phyloP scores from a whole-genome alignment of 2,797 vertebrate species.

The Pachyuromys duprasi region DNA sequence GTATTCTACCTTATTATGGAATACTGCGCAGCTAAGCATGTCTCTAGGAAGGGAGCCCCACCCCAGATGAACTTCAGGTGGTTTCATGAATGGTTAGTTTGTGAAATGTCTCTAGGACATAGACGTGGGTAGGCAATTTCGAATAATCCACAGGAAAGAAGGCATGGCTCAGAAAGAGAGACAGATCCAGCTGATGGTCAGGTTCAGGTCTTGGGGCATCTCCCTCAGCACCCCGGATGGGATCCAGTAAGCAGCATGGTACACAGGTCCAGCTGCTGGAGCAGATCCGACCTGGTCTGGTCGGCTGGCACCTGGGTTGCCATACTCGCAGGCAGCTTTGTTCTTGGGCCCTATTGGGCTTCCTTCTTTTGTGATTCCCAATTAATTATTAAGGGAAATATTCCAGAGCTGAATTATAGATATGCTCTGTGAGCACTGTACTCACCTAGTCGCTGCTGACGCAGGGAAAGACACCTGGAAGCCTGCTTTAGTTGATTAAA shows the following conservation, averaged over 20 bases:
- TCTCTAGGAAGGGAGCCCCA: too few species aligned
- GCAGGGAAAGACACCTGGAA: neutral
- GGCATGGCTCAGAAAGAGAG: neutral
- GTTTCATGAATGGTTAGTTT: neutral
- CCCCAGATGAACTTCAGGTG: neutral
- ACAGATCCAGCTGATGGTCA: neutral
- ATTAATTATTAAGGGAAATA: constrained; percentile 67
- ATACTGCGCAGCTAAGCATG: neutral
- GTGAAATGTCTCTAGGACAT: neutral
- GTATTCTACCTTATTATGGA: neutral
- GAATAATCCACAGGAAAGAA: neutral
- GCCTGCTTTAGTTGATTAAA: neutral
- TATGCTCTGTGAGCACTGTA: neutral
- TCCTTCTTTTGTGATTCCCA: constrained; percentile 49
- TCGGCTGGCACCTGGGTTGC: neutral
- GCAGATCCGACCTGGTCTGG: constrained; percentile 7
- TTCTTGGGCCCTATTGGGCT: constrained; percentile 68
- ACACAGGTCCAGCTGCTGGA: neutral
- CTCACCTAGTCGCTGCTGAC: neutral
- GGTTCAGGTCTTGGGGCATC: neutral
- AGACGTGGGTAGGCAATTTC: neutral
- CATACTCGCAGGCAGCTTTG: constrained; percentile 69
- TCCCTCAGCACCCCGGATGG: neutral
- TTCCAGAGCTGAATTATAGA: constrained; percentile 72
- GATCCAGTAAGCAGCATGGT: neutral